phyloP scores from a whole-genome alignment of 2,113 vertebrate genomes.

The Mus spicilegus region DNA sequence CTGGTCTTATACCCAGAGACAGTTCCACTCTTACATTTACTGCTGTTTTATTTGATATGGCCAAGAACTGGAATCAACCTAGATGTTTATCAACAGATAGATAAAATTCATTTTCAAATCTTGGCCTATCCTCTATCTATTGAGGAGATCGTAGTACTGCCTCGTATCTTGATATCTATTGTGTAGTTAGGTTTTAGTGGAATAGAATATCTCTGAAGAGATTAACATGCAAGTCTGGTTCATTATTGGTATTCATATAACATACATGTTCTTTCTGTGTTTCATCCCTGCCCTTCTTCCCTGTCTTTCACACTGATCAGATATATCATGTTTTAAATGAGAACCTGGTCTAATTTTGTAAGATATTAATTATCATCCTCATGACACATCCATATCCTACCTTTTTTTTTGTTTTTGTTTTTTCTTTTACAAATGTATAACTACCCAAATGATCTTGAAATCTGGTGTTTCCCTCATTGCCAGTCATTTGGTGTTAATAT shows the following conservation, averaged over 20 bases:
- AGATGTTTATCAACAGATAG: background rate
- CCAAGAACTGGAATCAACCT: background rate
- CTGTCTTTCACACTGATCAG: background rate
- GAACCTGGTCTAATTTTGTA: background rate
- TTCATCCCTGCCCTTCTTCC: background rate
- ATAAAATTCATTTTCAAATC: conserved; percentile 11
- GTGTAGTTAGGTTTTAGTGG: background rate
- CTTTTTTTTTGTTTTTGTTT: no score
- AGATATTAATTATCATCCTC: background rate
- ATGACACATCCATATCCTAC: background rate
- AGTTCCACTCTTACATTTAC: background rate
- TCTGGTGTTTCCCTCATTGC: background rate
- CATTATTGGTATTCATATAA: background rate
- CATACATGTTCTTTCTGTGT: background rate
- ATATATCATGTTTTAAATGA: background rate
- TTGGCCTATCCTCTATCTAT: background rate
- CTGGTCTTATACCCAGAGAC: background rate
- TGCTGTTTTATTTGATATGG: background rate
- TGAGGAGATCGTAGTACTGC: background rate
- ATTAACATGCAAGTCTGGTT: background rate
- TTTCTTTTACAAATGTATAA: background rate
- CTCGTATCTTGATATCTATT: background rate
- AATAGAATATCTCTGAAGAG: background rate
- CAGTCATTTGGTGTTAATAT: background rate
- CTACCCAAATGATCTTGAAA: background rate